Conservation (phyloP, 2,113 vertebrate species). For the Podiceps cristatus region DNA sequence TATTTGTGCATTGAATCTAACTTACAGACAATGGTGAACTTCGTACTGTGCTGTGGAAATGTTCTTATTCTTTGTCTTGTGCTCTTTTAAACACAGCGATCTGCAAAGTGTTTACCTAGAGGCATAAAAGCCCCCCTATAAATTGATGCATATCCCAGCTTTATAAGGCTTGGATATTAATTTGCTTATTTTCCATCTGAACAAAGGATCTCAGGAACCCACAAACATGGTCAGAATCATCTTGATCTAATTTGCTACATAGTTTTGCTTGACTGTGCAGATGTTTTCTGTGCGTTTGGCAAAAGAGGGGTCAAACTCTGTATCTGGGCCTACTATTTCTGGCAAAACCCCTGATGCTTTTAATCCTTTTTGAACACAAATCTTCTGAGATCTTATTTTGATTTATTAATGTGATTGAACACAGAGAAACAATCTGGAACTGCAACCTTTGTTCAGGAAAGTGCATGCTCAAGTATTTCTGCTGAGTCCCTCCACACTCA, state of each 20-base stretch:
- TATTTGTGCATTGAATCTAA: not conserved
- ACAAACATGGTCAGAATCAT: not conserved
- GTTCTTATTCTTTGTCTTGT: not conserved
- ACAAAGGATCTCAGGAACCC: not conserved
- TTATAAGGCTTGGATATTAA: not conserved
- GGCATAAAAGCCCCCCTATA: not conserved
- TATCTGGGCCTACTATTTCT: conserved; percentile 17
- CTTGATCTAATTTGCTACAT: not conserved
- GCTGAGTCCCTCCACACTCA: not conserved
- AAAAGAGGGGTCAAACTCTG: conserved; percentile 10
- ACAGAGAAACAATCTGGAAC: not conserved
- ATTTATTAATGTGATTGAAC: conserved; percentile 20
- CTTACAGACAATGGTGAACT: not conserved
- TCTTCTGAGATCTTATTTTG: not conserved
- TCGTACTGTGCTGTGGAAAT: not conserved
- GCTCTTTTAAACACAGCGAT: not conserved
- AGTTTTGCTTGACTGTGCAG: not conserved
- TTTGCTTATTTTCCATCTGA: not conserved
- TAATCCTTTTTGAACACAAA: not conserved
- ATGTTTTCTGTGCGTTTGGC: conserved; percentile 2
- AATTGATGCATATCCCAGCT: not conserved
- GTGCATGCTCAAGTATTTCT: not conserved
- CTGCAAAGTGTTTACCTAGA: not conserved
- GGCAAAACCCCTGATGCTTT: not conserved
- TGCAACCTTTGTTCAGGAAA: not conserved